A percentile compares a stretch with the other conserved stretches of the same genome.
Evolutionary conservation across 2,888 invertebrate genomes (phyloP).

Genomic region (Nemapogon koenigi): DNA sequence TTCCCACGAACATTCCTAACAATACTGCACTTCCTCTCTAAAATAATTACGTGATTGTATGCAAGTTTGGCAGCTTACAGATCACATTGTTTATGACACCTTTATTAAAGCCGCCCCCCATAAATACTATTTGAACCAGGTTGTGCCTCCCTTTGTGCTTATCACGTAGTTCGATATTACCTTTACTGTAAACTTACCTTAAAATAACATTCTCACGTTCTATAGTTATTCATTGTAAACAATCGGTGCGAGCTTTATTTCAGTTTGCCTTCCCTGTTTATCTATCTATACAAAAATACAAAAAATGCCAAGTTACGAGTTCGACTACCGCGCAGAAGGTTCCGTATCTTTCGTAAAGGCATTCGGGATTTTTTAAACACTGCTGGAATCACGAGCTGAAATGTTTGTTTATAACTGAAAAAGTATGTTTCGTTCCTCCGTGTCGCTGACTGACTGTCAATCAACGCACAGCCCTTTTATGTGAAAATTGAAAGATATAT

Average conservation of each 20-base stretch:
- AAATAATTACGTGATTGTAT: constrained; percentile 55
- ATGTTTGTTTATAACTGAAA: no score
- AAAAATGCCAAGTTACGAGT: no score
- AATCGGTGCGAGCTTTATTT: constrained; percentile 33
- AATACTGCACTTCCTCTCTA: constrained; percentile 49
- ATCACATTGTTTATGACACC: constrained; percentile 48
- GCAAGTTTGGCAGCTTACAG: constrained; percentile 46
- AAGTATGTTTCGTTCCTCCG: no score
- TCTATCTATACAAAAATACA: no score
- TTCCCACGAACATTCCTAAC: constrained; percentile 46
- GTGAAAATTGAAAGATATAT: no score
- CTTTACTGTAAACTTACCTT: constrained; percentile 37
- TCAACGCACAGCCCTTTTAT: no score
- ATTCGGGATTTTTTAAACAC: no score
- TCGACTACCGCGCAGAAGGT: no score
- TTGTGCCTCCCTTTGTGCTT: constrained; percentile 35
- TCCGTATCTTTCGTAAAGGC: no score
- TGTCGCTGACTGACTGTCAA: no score
- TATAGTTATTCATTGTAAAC: constrained; percentile 49
- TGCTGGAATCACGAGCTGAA: no score
- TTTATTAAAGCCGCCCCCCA: constrained; percentile 42
- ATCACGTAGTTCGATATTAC: constrained; percentile 42
- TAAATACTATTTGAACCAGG: constrained; percentile 33
- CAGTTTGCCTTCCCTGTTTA: no score
- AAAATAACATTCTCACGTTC: constrained; percentile 57